These are phyloP conservation scores for Pachyuromys duprasi DNA, from an alignment of 2,797 vertebrate genomes.

Conservation along the genomic window DNA sequence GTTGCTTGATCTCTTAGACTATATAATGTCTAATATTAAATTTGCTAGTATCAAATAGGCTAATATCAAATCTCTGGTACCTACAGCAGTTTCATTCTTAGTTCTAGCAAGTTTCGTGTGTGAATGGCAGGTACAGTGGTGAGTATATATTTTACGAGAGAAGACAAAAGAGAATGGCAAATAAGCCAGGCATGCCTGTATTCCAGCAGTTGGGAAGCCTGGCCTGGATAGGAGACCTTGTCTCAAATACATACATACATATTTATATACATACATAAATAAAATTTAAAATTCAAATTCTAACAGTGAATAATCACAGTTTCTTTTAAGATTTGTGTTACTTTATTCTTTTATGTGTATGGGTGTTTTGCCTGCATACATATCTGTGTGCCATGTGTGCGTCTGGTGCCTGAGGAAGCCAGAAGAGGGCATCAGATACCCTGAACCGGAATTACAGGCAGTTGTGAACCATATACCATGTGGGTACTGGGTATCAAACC, in stretches of 20 bases:
- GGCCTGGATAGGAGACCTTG: neutral
- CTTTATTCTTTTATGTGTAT: neutral
- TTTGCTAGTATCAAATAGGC: too few species aligned
- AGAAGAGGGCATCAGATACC: neutral
- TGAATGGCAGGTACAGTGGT: neutral
- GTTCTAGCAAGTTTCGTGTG: constrained; percentile 26
- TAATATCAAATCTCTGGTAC: neutral
- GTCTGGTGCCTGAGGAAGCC: neutral
- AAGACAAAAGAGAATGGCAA: constrained; percentile 4
- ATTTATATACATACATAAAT: too few species aligned
- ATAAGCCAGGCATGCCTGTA: neutral
- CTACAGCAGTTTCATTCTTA: neutral
- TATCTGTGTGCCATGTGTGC: neutral
- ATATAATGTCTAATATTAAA: neutral
- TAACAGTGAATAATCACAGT: neutral
- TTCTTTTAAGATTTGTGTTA: neutral
- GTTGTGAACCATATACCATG: neutral
- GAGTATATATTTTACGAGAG: neutral
- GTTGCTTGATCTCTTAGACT: neutral
- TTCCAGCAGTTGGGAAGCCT: neutral
- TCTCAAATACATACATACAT: neutral
- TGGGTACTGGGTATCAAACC: neutral
- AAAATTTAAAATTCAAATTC: neutral
- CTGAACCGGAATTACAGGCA: neutral
- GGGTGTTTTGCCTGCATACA: neutral